phyloP scores from a whole-genome alignment of 2,113 vertebrate genomes.

The Urocitellus parryii region DNA sequence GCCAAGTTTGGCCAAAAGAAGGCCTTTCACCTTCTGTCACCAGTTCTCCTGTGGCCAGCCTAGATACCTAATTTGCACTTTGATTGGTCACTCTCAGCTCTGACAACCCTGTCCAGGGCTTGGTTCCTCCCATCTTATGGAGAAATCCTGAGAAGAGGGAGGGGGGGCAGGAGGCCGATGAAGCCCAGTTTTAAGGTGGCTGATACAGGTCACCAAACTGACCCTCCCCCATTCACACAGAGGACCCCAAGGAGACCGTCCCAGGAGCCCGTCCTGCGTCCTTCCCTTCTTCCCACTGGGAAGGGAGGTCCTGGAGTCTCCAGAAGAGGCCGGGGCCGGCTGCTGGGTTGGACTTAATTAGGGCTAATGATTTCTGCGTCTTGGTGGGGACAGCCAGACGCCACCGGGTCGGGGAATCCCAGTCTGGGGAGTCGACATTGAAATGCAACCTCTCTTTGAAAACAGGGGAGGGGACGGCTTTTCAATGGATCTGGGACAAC shows the following conservation, averaged over 20 bases:
- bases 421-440: not conserved
- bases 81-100: fast-evolving
- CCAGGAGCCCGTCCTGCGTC: not conserved
- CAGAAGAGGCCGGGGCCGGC: fast-evolving
- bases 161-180: not conserved
- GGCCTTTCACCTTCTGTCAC: not conserved
- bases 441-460: constrained; percentile 45
- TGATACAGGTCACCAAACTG: not conserved
- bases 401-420: constrained; percentile 14
- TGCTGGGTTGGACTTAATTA: constrained; percentile 12
- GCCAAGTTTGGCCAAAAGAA: not conserved
- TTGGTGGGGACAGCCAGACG: not conserved
- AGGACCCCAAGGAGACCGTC: not conserved
- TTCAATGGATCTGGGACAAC: not conserved
- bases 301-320: not conserved
- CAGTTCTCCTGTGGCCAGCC: too few species aligned
- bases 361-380: constrained; percentile 42
- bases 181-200: not conserved
- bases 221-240: not conserved
- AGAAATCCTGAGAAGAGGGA: not conserved
- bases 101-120: not conserved
- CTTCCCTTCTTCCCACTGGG: not conserved
- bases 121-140: not conserved
- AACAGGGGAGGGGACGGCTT: not conserved
- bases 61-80: not conserved